These are phyloP conservation scores for Hyperoodon ampullatus DNA, from an alignment of 2,113 vertebrate genomes.

Conservation along the genomic window DNA sequence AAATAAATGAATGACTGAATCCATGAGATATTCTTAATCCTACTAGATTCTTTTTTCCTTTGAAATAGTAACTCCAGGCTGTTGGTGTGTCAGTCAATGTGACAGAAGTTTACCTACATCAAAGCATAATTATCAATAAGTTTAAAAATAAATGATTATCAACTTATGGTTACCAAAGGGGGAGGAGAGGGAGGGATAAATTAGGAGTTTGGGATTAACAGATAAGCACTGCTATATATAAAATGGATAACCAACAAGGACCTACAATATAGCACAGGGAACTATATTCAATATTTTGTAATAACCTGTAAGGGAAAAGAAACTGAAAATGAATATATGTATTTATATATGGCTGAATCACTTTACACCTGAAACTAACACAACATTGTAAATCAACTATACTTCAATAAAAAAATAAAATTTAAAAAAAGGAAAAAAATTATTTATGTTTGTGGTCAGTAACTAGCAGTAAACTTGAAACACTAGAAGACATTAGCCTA, in stretches of 20 bases:
- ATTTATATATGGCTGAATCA: background rate
- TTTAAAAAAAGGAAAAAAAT: background rate
- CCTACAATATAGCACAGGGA: background rate
- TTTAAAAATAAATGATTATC: conserved; percentile 41
- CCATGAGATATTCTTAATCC: background rate
- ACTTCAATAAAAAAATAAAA: background rate
- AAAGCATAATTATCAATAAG: background rate
- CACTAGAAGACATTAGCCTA: background rate
- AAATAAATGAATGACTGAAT: background rate
- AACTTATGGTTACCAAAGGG: background rate
- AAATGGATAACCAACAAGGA: background rate
- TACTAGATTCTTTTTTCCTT: background rate
- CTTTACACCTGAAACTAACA: background rate
- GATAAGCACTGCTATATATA: background rate
- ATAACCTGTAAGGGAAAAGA: background rate
- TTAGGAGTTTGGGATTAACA: background rate
- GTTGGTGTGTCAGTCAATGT: background rate
- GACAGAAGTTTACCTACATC: background rate
- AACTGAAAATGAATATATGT: background rate
- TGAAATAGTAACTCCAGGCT: background rate
- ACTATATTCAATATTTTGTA: background rate
- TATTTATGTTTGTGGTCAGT: conserved; percentile 52
- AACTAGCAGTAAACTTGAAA: conserved; percentile 47
- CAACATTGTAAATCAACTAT: background rate
- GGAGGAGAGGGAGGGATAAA: background rate